These are phyloP conservation scores for Calidris pugnax DNA, from an alignment of 2,113 vertebrate genomes.

Conservation along the genomic window DNA sequence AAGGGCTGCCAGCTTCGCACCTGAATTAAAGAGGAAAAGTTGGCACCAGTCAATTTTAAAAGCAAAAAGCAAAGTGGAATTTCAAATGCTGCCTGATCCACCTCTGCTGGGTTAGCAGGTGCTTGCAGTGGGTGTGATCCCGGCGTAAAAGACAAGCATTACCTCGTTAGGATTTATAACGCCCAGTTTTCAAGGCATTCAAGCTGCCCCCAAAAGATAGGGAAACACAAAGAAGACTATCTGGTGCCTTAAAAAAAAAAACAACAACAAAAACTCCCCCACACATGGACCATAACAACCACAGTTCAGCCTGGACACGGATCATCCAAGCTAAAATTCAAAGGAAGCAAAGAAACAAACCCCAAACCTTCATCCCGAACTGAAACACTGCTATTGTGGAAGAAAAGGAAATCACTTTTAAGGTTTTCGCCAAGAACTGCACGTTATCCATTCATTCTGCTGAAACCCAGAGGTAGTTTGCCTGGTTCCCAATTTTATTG, in stretches of 20 bases:
- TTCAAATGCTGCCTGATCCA: neutral
- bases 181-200: neutral
- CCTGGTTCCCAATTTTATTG: neutral
- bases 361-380: fast-evolving
- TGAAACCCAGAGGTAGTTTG: neutral
- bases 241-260: neutral
- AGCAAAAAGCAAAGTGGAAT: conserved; percentile 1
- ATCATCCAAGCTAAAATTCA: neutral
- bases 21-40: conserved; percentile 66
- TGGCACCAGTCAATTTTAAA: conserved; percentile 20
- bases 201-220: neutral
- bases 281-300: neutral
- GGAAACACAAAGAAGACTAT: neutral
- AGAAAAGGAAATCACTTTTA: neutral
- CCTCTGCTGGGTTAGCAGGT: conserved; percentile 21
- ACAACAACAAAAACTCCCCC: neutral
- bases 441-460: neutral
- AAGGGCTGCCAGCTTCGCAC: conserved; percentile 92
- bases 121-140: conserved; percentile 33
- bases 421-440: neutral
- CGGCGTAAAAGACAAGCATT: neutral
- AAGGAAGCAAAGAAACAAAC: neutral
- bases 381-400: neutral
- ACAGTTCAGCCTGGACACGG: neutral
- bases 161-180: neutral